Base-by-base conservation (phyloP, 2,888 invertebrate species). In the Andrena dorsata region DNA sequence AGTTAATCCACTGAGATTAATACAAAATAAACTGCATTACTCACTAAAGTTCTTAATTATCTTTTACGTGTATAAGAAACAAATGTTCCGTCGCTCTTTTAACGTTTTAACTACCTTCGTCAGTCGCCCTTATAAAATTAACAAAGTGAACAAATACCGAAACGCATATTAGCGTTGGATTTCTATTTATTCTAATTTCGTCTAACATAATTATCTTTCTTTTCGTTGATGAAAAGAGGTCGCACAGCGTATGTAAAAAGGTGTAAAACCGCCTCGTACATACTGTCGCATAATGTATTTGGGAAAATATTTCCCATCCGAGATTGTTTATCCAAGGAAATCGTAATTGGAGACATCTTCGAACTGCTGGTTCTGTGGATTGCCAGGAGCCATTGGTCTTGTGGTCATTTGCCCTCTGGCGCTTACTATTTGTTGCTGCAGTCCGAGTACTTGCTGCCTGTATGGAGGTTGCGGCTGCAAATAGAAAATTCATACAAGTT, bases 401-500 rank as follows among this genome's bases (percentile, higher is more conserved):
- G 92, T 89, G 58, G 94, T 94, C 90, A 94, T 94, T 83, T 94
- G 94, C 2, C 94, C 94, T 26, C 94, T 93, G 26, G 94, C 94
- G 16, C 93, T 94, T 3, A 94, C 94, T 94, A 95, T 95, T 90
- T 94, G 93, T 79, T 93, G 95, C 85, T 95, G 95, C 94, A 95
- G 95, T 20, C 94, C 95, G 84, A 95, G 94, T 71, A 95, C 93
- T 92, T 95, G 95, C 88, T 95, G 95, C n/a, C 97, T 94, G 93
- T 96, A 97, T 89, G 96, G 96, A 32, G 96, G 96, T 94, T 96
- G 96, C 95, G 96, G 94, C 90, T 94, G 90, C 80, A 76, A 82
- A 66, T 41, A 66, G 16, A 26, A 5, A 41, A 49, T 28, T 6
- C 20, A 51, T 66, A 41, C n/a, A 70, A 5, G 6, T 68, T 58